Conservation (phyloP, 2,888 invertebrate species). For the Poecilobothrus nobilitatus region DNA sequence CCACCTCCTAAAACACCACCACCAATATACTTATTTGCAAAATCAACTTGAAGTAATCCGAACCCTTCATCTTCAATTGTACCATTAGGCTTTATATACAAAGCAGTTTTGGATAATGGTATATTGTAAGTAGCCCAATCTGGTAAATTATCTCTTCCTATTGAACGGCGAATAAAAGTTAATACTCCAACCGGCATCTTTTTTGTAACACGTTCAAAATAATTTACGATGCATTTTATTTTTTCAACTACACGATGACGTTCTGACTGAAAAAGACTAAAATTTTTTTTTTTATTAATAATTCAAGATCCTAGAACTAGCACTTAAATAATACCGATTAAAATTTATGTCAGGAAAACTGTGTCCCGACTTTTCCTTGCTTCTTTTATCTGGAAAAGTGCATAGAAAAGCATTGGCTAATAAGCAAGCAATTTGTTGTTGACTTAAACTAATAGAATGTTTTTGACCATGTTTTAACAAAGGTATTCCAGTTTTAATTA, state of each 20-base stretch:
- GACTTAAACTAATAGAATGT: conserved; percentile 52
- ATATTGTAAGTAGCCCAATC: conserved; percentile 54
- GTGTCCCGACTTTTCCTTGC: conserved; percentile 47
- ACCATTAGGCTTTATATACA: conserved; percentile 65
- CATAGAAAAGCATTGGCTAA: conserved; percentile 93
- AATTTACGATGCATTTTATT: conserved; percentile 80
- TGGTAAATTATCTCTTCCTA: conserved; percentile 51
- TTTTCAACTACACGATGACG: conserved; percentile 53
- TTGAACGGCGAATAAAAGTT: conserved; percentile 66
- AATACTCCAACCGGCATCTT: conserved; percentile 69
- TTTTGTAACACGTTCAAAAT: conserved; percentile 71
- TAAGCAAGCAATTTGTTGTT: conserved; percentile 74
- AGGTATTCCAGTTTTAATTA: conserved; percentile 73
- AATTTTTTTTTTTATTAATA: no score
- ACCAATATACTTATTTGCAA: conserved; percentile 87
- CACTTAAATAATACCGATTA: conserved; percentile 52
- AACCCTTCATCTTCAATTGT: conserved; percentile 77
- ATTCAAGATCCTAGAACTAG: no score
- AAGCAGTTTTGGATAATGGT: conserved; percentile 50
- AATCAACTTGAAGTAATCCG: conserved; percentile 85
- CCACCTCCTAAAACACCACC: conserved; percentile 86
- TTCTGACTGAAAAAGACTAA: conserved; percentile 37
- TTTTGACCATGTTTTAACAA: conserved; percentile 58
- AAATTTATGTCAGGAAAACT: conserved; percentile 82
- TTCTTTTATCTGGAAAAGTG: conserved; percentile 66